A percentile compares a stretch with the other conserved stretches of the same genome.
Conservation (phyloP, 2,888 invertebrate genomes). For the Fabriciana adippe region DNA sequence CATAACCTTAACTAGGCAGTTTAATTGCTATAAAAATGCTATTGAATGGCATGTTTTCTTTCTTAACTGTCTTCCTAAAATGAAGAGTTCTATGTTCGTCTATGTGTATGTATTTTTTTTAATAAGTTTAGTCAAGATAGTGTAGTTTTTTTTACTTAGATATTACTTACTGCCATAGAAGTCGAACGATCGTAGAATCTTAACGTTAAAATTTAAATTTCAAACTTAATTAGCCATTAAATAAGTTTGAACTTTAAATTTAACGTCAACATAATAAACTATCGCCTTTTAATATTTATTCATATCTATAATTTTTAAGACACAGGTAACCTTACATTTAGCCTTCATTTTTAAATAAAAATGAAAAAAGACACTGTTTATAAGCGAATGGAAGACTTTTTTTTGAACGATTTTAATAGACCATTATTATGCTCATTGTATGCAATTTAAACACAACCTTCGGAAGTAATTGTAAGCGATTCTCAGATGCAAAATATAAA, state of each 20-base stretch:
- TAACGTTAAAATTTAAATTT: conserved; percentile 15
- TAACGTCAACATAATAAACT: neutral
- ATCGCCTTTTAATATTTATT: neutral
- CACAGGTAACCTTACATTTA: conserved; percentile 9
- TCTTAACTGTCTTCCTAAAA: neutral
- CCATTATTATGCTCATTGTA: conserved; percentile 30
- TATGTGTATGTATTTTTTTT: too few relatives aligned
- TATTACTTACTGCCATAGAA: neutral
- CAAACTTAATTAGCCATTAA: too few relatives aligned
- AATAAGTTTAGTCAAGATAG: conserved; percentile 6
- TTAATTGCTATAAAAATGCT: conserved; percentile 49
- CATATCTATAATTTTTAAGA: neutral
- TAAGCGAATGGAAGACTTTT: conserved; percentile 27
- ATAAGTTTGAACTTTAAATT: neutral
- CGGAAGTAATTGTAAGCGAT: conserved; percentile 34
- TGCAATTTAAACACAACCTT: conserved; percentile 37
- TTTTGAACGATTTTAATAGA: conserved; percentile 31
- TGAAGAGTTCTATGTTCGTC: too few relatives aligned
- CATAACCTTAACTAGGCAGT: conserved; percentile 48
- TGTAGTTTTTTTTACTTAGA: neutral
- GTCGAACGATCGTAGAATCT: conserved; percentile 7
- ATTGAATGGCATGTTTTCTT: conserved; percentile 23
- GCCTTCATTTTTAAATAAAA: conserved; percentile 32
- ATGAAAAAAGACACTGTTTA: conserved; percentile 14
- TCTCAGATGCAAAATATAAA: conserved; percentile 18